A percentile compares a stretch with the other conserved stretches of the same genome.
phyloP scores from a whole-genome alignment of 2,797 vertebrate species.

The Acridotheres tristis region DNA sequence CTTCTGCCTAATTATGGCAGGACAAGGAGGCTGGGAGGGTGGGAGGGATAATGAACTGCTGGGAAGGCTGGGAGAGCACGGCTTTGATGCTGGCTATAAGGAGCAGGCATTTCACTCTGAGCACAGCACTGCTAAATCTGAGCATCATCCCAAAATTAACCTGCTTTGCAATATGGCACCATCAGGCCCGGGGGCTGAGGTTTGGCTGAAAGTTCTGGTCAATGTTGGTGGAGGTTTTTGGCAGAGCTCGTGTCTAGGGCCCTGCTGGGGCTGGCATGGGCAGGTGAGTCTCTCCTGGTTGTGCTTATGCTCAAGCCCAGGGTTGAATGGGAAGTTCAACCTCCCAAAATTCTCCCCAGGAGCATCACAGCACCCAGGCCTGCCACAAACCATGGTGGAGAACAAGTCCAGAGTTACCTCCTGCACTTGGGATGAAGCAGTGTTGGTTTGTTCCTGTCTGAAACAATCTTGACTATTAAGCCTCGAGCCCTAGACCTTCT shows the following conservation, averaged over 20 bases:
- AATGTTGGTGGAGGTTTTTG: not conserved
- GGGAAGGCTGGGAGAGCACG: accelerated
- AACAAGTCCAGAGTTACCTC: not conserved
- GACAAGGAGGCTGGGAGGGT: not conserved
- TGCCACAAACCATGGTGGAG: not conserved
- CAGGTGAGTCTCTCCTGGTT: not conserved
- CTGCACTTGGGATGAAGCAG: not conserved
- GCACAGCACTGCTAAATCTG: not conserved
- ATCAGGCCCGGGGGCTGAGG: not conserved
- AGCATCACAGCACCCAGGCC: not conserved
- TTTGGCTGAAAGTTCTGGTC: not conserved
- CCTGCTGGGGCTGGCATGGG: not conserved
- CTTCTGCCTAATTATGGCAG: not conserved
- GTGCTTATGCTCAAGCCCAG: not conserved
- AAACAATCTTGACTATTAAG: not conserved
- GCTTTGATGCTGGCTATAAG: not conserved
- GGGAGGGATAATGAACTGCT: conserved; percentile 19
- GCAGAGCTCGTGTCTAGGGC: not conserved
- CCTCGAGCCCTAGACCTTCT: not conserved
- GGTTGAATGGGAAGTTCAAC: not conserved
- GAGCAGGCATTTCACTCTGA: not conserved
- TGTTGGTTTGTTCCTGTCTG: not conserved
- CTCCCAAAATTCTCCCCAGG: not conserved
- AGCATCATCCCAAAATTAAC: not conserved
- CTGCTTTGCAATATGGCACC: not conserved